phyloP scores from a whole-genome alignment of 2,113 vertebrate genomes.

The Onychostruthus taczanowskii region DNA sequence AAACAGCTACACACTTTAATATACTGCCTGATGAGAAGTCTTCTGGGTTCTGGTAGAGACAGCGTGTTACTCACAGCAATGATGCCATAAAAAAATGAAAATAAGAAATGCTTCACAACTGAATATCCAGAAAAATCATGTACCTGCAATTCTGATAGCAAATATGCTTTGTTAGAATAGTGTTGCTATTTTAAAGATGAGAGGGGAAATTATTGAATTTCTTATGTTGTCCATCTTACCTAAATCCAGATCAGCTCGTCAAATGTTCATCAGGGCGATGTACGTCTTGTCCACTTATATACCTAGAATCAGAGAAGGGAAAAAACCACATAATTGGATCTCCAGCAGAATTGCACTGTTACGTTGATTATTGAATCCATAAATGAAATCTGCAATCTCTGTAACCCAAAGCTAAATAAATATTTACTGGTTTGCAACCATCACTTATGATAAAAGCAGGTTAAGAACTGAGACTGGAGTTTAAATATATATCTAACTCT shows the following conservation, averaged over 20 bases:
- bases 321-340: slow-evolving; percentile 29
- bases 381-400: slow-evolving; percentile 50
- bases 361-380: slow-evolving; percentile 32
- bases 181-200: not conserved
- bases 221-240: slow-evolving; percentile 17
- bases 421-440: slow-evolving; percentile 6
- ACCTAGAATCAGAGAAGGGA: not conserved
- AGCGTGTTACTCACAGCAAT: not conserved
- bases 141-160: not conserved
- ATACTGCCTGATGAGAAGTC: not conserved
- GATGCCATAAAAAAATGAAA: slow-evolving; percentile 56
- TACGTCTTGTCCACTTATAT: slow-evolving; percentile 26
- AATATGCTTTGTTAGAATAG: not conserved
- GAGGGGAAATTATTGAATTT: not conserved
- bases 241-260: slow-evolving; percentile 52
- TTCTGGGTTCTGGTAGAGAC: not conserved
- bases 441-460: slow-evolving; percentile 11
- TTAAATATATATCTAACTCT: slow-evolving; percentile 5
- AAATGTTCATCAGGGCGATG: slow-evolving; percentile 29
- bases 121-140: slow-evolving; percentile 32
- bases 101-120: not conserved
- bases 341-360: slow-evolving; percentile 18
- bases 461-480: not conserved
- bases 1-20: slow-evolving; percentile 12
- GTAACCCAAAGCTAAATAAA: slow-evolving; percentile 49